Evolutionary conservation across 2,888 invertebrate genomes (phyloP), one percentile per base, ranked within the genome.

Genomic region (Gibbula magus): DNA sequence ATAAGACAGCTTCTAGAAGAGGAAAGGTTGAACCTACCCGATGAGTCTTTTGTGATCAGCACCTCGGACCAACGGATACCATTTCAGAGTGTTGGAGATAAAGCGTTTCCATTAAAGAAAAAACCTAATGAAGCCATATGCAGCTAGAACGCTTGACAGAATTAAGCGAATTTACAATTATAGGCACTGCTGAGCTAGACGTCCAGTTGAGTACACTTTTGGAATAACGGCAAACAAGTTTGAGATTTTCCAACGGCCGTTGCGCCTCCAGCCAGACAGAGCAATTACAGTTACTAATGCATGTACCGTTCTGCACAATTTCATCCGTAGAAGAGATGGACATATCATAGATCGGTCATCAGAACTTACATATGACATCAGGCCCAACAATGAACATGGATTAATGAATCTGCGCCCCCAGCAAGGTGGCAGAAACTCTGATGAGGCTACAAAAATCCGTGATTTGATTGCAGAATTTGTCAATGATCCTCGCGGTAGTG

Each of bases 91-190:
- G 53, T 74, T 1, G 79, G 74, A 18, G 79, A 79, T 35, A 74
- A 79, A 54, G 79, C 79, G 16, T 79, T 79, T 54, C 79, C 79
- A 16, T 32, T 79, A 25, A 79, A 76, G 75, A 56, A 20, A n/a
- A 13, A 25, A 76, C 35, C 54, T 76, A 13, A 76, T 76, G 76
- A 20, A 29, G 7, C 76, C 76, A 8, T 76, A 22, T 29, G 52
- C 76, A 22, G 54, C 76, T 10, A 53, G 54, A 22, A 76, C 76
- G 5, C 0, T 53, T 5, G 29, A 76, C 20, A 16, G 16, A 5
- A 5, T 25, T 8, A 76, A 29, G 3, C 45, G 53, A 8, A 25
- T 75, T 25, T 75, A 75, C 22, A 76, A 76, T 29, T 76, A 76
- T 53, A 76, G 54, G 22, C 76, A 54, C 20, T 76, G 18, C 16